phyloP scores from a whole-genome alignment of 1,140 invertebrate species.

The Drosophila ananassae region DNA sequence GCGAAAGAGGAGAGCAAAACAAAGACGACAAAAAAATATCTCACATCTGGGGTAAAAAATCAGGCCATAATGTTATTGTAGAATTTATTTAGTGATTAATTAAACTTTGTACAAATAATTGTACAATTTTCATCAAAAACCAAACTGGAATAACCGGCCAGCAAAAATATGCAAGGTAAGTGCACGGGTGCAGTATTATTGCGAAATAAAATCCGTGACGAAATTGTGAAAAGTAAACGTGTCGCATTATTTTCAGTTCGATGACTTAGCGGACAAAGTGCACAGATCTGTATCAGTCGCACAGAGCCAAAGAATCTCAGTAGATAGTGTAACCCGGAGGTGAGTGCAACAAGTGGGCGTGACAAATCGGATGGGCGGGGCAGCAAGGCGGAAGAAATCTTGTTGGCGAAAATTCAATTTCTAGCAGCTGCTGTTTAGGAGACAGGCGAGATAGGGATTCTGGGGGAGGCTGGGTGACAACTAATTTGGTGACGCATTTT shows the following conservation, averaged over 20 bases:
- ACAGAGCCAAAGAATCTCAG: conserved; percentile 8
- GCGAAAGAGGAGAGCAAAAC: conserved; percentile 30
- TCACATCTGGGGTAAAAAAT: not conserved
- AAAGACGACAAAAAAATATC: conserved; percentile 19
- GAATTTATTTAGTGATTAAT: not conserved
- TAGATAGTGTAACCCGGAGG: conserved; percentile 4
- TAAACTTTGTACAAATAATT: not conserved
- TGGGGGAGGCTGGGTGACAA: not conserved
- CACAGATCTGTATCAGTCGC: conserved; percentile 12
- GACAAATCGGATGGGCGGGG: conserved; percentile 4
- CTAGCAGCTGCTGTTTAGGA: conserved; percentile 14
- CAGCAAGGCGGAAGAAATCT: conserved; percentile 24
- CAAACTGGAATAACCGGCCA: not conserved
- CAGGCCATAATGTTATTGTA: not conserved
- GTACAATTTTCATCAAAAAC: not conserved
- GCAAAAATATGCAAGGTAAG: not conserved
- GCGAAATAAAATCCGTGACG: not conserved
- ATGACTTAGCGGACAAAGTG: conserved; percentile 38
- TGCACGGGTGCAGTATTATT: not conserved
- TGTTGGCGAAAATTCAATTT: conserved; percentile 35
- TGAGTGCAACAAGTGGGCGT: conserved; percentile 53
- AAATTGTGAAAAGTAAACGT: not conserved
- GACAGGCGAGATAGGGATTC: not conserved
- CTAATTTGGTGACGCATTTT: conserved; percentile 16
- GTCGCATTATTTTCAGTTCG: conserved; percentile 8